Percentiles rank a stretch among this genome's conserved stretches.
Evolutionary conservation across 1,140 invertebrate genomes (phyloP).

Genomic region (Drosophila funebris): DNA sequence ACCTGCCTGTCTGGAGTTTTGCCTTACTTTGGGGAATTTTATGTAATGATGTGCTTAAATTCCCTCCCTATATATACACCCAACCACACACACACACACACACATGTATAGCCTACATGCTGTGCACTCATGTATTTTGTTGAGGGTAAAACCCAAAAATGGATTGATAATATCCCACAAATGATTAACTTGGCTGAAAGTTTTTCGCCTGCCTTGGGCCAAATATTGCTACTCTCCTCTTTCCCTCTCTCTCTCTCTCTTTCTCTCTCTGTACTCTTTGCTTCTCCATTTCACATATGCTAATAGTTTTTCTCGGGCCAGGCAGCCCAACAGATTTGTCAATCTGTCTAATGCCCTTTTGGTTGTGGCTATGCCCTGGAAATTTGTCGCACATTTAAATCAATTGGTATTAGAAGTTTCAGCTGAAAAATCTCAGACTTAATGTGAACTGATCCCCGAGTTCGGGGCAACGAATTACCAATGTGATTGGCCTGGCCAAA

Average conservation of each 20-base stretch:
- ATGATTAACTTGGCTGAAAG: slow-evolving; percentile 78
- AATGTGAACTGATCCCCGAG: slow-evolving; percentile 33
- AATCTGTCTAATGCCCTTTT: slow-evolving; percentile 48
- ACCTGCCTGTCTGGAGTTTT: slow-evolving; percentile 15
- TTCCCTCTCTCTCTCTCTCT: not conserved
- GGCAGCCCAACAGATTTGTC: slow-evolving; percentile 66
- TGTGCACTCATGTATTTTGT: slow-evolving; percentile 1
- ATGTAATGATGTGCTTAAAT: slow-evolving; percentile 79
- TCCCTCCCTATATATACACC: slow-evolving; percentile 37
- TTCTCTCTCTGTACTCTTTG: not conserved
- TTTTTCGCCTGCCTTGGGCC: slow-evolving; percentile 55
- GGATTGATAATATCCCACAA: slow-evolving; percentile 82
- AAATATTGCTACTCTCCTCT: not conserved
- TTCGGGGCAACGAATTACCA: slow-evolving; percentile 60
- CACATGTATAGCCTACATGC: not conserved
- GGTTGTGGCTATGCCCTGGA: slow-evolving; percentile 19
- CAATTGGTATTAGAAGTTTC: slow-evolving; percentile 52
- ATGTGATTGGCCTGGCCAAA: slow-evolving; percentile 58
- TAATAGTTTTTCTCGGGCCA: slow-evolving; percentile 66
- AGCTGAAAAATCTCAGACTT: not conserved
- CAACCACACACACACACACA: slow-evolving; percentile 5
- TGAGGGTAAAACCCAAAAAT: slow-evolving; percentile 69
- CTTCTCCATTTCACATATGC: slow-evolving; percentile 50
- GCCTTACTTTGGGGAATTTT: slow-evolving; percentile 68
- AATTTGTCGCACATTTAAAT: slow-evolving; percentile 68